These are phyloP conservation scores for Archaeoteleia sp. DNA, from an alignment of 2,888 invertebrate genomes.

Conservation along the genomic window DNA sequence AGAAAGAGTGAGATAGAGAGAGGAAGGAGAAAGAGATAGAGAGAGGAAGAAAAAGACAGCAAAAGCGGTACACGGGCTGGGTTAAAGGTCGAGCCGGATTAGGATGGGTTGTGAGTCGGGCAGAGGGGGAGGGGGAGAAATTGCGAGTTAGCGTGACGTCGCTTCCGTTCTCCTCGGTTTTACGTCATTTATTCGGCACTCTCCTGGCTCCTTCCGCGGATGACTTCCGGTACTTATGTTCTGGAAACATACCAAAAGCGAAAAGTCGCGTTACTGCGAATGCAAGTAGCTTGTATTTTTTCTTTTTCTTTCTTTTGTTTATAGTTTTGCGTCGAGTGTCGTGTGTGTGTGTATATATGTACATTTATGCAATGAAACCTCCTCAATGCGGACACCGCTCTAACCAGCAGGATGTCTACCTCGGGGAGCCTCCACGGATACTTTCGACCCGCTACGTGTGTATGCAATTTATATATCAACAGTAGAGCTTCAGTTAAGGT, in stretches of 20 bases:
- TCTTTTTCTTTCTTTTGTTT: slow-evolving; percentile 34
- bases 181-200: slow-evolving; percentile 73
- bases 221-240: slow-evolving; percentile 64
- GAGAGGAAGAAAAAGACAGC: slow-evolving; percentile 40
- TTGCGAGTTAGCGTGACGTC: slow-evolving; percentile 72
- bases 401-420: slow-evolving; percentile 30
- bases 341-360: slow-evolving; percentile 15
- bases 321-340: slow-evolving; percentile 30
- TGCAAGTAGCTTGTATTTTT: slow-evolving; percentile 67
- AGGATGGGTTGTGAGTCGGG: slow-evolving; percentile 75
- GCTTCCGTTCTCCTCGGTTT: slow-evolving; percentile 71
- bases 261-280: slow-evolving; percentile 70
- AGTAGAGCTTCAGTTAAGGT: too few relatives aligned
- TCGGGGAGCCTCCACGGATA: slow-evolving; percentile 29
- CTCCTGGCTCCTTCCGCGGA: slow-evolving; percentile 70
- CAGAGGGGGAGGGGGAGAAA: slow-evolving; percentile 54
- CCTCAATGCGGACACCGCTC: slow-evolving; percentile 19
- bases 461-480: slow-evolving; percentile 28
- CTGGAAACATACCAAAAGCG: slow-evolving; percentile 72
- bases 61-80: slow-evolving; percentile 44
- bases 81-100: slow-evolving; percentile 64
- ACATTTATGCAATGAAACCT: slow-evolving; percentile 20
- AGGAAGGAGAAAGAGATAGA: slow-evolving; percentile 29
- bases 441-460: slow-evolving; percentile 15
- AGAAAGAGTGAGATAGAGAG: slow-evolving; percentile 33